These are phyloP conservation scores for Harpagifer antarcticus DNA, from an alignment of 2,797 vertebrate species.

Conservation along the genomic window DNA sequence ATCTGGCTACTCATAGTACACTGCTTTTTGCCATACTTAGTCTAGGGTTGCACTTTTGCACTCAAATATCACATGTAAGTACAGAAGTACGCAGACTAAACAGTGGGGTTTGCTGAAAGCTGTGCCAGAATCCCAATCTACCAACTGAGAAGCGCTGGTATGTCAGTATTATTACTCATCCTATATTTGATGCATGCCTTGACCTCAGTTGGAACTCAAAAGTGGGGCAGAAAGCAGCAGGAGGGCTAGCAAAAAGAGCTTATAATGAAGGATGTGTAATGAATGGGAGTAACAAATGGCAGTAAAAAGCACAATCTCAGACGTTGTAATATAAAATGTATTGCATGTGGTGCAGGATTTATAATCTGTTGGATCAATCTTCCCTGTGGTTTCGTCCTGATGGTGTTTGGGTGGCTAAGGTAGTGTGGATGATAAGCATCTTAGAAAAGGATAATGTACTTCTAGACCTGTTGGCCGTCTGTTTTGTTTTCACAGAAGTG, in stretches of 20 bases:
- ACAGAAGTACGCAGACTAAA: too few relatives aligned
- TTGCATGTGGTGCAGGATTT: slow-evolving; percentile 1
- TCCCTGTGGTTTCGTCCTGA: slow-evolving; percentile 37
- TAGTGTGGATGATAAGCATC: slow-evolving; percentile 32
- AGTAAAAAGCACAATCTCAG: slow-evolving; percentile 9
- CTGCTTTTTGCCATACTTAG: too few relatives aligned
- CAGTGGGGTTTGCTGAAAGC: not conserved
- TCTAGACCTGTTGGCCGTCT: not conserved
- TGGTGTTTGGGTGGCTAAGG: slow-evolving; percentile 49
- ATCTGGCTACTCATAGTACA: too few relatives aligned
- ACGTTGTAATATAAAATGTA: slow-evolving; percentile 13
- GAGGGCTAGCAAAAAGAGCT: slow-evolving; percentile 7
- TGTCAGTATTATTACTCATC: slow-evolving; percentile 15
- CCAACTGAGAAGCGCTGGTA: not conserved
- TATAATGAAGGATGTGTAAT: slow-evolving; percentile 16
- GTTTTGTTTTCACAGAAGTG: slow-evolving; percentile 6
- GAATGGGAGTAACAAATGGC: slow-evolving; percentile 11
- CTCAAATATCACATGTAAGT: too few relatives aligned
- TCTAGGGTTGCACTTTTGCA: too few relatives aligned
- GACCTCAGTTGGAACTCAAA: slow-evolving; percentile 29
- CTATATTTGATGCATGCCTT: slow-evolving; percentile 1
- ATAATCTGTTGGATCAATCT: slow-evolving; percentile 35
- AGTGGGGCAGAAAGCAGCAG: slow-evolving; percentile 27
- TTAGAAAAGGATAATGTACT: slow-evolving; percentile 20
- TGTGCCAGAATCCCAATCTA: not conserved